These are phyloP conservation scores for Drosophila takahashii DNA, from an alignment of 1,140 invertebrate species.

Conservation along the genomic window DNA sequence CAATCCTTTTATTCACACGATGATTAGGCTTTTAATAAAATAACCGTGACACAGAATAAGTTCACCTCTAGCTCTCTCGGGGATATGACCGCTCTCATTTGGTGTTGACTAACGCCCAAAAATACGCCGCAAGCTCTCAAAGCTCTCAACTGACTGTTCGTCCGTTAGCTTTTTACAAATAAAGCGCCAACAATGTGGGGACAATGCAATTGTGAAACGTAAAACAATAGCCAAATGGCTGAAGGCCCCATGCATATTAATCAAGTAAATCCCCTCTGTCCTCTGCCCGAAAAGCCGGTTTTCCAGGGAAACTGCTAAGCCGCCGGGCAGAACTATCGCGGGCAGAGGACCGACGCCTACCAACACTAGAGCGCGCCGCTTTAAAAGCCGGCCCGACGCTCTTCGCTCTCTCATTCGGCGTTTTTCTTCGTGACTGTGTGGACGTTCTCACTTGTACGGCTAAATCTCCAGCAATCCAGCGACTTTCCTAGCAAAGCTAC, in stretches of 20 bases:
- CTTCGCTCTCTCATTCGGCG: slow-evolving; percentile 77
- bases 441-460: slow-evolving; percentile 56
- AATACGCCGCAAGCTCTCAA: slow-evolving; percentile 1
- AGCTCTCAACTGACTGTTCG: not conserved
- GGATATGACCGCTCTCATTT: not conserved
- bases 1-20: not conserved
- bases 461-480: slow-evolving; percentile 48
- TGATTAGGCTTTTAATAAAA: not conserved
- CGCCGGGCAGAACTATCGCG: not conserved
- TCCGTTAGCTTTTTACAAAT: not conserved
- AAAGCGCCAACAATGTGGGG: not conserved
- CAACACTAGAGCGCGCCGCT: slow-evolving; percentile 25
- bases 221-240: not conserved
- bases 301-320: not conserved
- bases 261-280: not conserved
- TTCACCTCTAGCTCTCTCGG: slow-evolving; percentile 13
- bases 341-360: slow-evolving; percentile 3
- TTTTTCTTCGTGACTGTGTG: slow-evolving; percentile 74
- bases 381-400: slow-evolving; percentile 40
- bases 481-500: slow-evolving; percentile 63
- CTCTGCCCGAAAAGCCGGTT: not conserved
- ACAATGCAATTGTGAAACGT: not conserved
- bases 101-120: slow-evolving; percentile 15
- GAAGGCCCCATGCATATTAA: not conserved
- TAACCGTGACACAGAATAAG: not conserved